A percentile compares a stretch with the other conserved stretches of the same genome.
Evolutionary conservation across 2,888 invertebrate genomes (phyloP).

Genomic region (Linnaemya vulpina): DNA sequence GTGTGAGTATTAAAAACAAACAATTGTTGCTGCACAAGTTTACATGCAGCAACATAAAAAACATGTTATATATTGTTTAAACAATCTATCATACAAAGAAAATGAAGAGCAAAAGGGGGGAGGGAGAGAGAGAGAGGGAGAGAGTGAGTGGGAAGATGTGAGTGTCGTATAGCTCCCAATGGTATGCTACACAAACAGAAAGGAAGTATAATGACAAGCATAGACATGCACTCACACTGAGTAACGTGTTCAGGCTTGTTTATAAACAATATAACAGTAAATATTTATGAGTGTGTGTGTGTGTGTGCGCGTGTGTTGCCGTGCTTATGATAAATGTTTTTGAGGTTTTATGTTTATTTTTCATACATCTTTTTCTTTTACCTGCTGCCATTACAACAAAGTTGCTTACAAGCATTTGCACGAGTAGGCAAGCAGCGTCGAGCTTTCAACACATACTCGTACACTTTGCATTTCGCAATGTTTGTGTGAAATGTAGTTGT

Average conservation of each 20-base stretch:
- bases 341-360: constrained; percentile 32
- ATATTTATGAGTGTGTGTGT: not conserved
- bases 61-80: constrained; percentile 62
- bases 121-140: too few species aligned
- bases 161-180: constrained; percentile 27
- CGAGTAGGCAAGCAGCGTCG: not conserved
- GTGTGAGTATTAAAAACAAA: constrained; percentile 17
- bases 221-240: constrained; percentile 17
- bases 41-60: constrained; percentile 52
- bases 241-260: constrained; percentile 45
- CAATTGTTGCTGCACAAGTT: constrained; percentile 36
- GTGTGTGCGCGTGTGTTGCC: not conserved
- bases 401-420: constrained; percentile 1
- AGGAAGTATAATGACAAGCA: constrained; percentile 54
- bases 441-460: constrained; percentile 26
- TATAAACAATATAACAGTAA: constrained; percentile 35
- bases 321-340: constrained; percentile 30
- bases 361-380: not conserved
- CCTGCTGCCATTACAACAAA: constrained; percentile 36
- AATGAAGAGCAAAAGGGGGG: constrained; percentile 9
- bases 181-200: constrained; percentile 38
- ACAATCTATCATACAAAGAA: constrained; percentile 54
- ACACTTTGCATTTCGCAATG: constrained; percentile 21
- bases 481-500: not conserved
- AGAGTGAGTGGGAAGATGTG: not conserved